Base-by-base conservation (phyloP, 2,888 invertebrate species). In the Mactromeris polynyma region DNA sequence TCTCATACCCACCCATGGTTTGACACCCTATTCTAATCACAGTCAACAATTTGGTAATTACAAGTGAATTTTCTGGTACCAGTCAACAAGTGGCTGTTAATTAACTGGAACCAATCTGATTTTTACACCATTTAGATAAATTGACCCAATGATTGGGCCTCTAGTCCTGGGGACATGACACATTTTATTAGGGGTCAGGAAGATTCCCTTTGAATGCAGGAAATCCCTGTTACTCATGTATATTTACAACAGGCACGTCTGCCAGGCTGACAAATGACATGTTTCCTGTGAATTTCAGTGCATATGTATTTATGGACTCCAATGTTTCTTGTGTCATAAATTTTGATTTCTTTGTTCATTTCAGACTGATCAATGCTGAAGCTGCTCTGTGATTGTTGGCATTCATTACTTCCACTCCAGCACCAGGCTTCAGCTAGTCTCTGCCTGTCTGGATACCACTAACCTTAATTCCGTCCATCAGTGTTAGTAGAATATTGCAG, bases 91-190 rank as follows among this genome's bases (percentile, higher is more conserved):
- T 40, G 26, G 21, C 36, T 84, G 87, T 51, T 77, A 88, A 84
- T 84, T 83, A 46, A 79, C 82, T 81, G 40, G 77, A 88, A 84
- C 84, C 79, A 83, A 87, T 87, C 51, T 83, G 69, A 87, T 83
- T 83, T 83, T 78, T 46, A 78, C 26, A 51, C 77, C 21, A n/a
- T 31, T 84, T n/a, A 78, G 78, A 51, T 46, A 78, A 77, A 77
- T 78, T 51, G 78, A 51, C 84, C 38, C 19, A 38, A 26, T 84
- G 84, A 78, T 84, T 38, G 58, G 78, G 78, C 2, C 6, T n/a
- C 69, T 54, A 46, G 21, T 77, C 26, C 84, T 73, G 38, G 51
- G 54, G 78, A 54, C 78, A 38, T 42, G 19, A 36, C n/a, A n/a
- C 46, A 77, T 77, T 84, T 84, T 84, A 84, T 84, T 51, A 73